These are phyloP conservation scores for Vombatus ursinus DNA, from an alignment of 2,113 vertebrate genomes.

Conservation along the genomic window DNA sequence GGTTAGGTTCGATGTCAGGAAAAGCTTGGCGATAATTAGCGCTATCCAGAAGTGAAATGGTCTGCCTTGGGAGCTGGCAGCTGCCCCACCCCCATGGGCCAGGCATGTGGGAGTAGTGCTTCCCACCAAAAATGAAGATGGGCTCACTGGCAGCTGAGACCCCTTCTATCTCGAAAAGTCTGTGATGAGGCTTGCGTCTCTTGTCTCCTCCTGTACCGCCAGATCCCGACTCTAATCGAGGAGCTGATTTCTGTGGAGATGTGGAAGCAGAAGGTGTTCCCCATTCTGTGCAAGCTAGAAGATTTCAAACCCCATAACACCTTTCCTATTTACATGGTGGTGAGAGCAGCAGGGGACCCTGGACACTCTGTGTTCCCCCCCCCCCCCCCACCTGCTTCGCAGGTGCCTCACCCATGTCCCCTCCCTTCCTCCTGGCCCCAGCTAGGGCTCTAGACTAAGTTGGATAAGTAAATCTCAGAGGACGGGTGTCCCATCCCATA, in stretches of 20 bases:
- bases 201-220: neutral
- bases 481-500: neutral
- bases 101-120: too few relatives aligned
- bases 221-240: slow-evolving; percentile 91
- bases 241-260: slow-evolving; percentile 93
- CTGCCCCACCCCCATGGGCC: too few relatives aligned
- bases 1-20: too few relatives aligned
- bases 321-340: slow-evolving; percentile 95
- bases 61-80: neutral
- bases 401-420: neutral
- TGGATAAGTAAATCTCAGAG: neutral
- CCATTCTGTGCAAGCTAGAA: slow-evolving; percentile 90
- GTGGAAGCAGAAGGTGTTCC: slow-evolving; percentile 96
- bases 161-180: neutral
- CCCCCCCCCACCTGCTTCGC: neutral
- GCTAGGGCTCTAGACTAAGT: neutral
- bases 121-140: neutral
- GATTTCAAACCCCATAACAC: slow-evolving; percentile 94
- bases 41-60: neutral
- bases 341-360: slow-evolving; percentile 78
- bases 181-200: neutral
- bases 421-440: neutral
- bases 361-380: neutral
- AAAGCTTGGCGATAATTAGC: too few relatives aligned
- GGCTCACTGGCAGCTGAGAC: too few relatives aligned